Base-by-base conservation (phyloP, 2,113 vertebrate species). In the Rhipidura dahli region DNA sequence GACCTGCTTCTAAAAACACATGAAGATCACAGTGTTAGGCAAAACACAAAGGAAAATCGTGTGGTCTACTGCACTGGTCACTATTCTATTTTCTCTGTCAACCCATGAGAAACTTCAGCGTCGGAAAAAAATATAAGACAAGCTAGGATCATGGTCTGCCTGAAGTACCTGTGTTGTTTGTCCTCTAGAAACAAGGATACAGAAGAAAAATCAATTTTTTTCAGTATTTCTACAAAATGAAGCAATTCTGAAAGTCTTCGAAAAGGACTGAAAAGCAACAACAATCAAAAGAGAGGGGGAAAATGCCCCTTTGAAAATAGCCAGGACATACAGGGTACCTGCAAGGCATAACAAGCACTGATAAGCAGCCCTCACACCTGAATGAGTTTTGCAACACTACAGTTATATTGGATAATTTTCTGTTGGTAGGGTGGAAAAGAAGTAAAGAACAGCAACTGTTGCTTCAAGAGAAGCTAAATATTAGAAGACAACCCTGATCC, bases 1-100 rank as follows among this genome's bases (percentile, higher is more conserved):
- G 71, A 94, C 54, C 79, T 72, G 37, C 39, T 92, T 59, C 72
- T 83, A 76, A 93, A 82, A 75, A 77, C 56, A 59, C 13, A 15
- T 3, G 30, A 80, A 92, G 71, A 85, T 83, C 71, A 76, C 22
- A 42, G 50, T 17, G 31, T 35, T 23, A 68, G 27, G 14, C 20
- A 69, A 90, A 94, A 76, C 11, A 47, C 15, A 65, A 53, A 72
- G 49, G 44, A 71, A 72, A 69, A 23, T 22, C 9, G 28, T 2
- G 8, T 31, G 6, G 31, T 45, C 13, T 73, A 37, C 50, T 69
- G 24, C 33, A 42, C 28, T 45, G 42, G 35, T 14, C 35, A 45
- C n/a, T 33, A 69, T 15, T 57, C 1, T 0, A 19, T 51, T 83
- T 94, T 40, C 40, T 57, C 66, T 86, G 57, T 59, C 54, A 73